Conservation (phyloP, 2,113 vertebrate genomes). For the Scolopax mira region DNA sequence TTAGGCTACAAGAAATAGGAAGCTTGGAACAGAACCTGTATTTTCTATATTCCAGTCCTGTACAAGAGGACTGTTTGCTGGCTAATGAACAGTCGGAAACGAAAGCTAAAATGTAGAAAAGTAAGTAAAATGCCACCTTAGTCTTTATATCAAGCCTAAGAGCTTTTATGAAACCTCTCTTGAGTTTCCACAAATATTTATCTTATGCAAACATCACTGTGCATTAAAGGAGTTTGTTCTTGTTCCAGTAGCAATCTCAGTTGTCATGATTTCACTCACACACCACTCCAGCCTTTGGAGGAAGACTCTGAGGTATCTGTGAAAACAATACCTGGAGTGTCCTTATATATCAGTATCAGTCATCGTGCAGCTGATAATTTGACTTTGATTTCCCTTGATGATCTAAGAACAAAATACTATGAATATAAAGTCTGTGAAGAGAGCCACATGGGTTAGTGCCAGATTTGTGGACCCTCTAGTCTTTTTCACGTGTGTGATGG, state of each 20-base stretch:
- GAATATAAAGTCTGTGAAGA: background rate
- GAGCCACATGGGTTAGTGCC: background rate
- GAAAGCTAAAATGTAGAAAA: background rate
- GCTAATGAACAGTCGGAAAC: background rate
- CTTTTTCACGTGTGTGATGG: background rate
- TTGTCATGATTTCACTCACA: conserved; percentile 39
- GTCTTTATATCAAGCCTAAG: background rate
- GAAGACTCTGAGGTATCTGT: conserved; percentile 12
- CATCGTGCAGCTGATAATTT: background rate
- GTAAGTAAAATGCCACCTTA: background rate
- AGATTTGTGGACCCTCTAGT: background rate
- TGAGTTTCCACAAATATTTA: conserved; percentile 24
- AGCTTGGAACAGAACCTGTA: background rate
- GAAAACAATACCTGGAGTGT: conserved; percentile 7
- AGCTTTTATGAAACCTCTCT: conserved; percentile 8
- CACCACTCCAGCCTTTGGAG: conserved; percentile 18
- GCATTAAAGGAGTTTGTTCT: conserved; percentile 37
- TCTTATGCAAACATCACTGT: conserved; percentile 23
- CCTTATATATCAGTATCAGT: background rate
- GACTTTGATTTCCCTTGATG: background rate
- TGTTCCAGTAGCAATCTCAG: background rate
- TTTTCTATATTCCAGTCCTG: background rate
- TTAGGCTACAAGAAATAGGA: background rate
- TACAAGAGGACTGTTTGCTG: background rate
- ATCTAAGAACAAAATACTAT: background rate